These are phyloP conservation scores for Fulica atra DNA, from an alignment of 2,113 vertebrate genomes.

Conservation along the genomic window DNA sequence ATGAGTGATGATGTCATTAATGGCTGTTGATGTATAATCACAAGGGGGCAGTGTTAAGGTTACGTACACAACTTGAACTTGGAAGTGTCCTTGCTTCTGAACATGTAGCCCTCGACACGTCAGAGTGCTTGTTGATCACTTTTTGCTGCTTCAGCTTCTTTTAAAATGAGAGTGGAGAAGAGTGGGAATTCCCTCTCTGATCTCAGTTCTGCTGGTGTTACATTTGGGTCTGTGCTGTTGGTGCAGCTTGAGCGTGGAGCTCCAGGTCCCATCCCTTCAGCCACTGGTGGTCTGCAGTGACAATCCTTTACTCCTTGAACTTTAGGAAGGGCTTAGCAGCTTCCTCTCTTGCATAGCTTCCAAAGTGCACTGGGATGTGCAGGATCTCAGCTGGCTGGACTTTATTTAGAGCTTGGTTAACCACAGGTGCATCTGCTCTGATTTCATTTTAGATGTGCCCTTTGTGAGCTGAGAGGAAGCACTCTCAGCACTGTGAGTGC, in stretches of 20 bases:
- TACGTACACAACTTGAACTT: neutral
- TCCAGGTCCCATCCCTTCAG: neutral
- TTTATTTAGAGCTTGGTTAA: conserved; percentile 36
- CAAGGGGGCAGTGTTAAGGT: conserved; percentile 62
- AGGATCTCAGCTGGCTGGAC: neutral
- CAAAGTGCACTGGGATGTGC: neutral
- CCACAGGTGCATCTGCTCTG: conserved; percentile 23
- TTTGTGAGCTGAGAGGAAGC: neutral
- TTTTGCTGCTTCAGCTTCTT: neutral
- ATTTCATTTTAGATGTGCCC: neutral
- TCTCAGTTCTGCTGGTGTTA: neutral
- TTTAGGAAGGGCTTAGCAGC: conserved; percentile 15
- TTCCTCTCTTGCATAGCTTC: conserved; percentile 16
- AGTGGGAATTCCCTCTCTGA: neutral
- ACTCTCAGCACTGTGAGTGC: neutral
- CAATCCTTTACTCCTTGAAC: neutral
- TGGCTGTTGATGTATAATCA: conserved; percentile 5
- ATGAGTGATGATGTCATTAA: neutral
- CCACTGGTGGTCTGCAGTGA: neutral
- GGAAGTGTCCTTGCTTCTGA: neutral
- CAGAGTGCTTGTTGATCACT: neutral
- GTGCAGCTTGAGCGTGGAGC: neutral
- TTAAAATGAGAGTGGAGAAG: neutral
- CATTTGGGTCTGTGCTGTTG: neutral
- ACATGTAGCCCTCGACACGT: neutral